phyloP scores from a whole-genome alignment of 2,113 vertebrate species.

The Ahaetulla prasina region DNA sequence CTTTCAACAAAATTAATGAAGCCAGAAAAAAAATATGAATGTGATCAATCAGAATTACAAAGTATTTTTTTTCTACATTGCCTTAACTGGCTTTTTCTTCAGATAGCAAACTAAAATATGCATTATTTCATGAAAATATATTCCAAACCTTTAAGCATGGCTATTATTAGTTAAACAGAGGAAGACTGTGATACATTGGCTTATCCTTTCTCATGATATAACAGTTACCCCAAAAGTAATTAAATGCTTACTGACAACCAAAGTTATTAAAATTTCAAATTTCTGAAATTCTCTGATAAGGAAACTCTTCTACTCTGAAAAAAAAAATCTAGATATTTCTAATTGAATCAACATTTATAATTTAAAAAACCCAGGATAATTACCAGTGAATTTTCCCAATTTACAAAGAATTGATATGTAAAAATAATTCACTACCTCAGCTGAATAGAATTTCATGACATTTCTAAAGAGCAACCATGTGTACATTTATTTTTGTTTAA shows the following conservation, averaged over 20 bases:
- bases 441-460: not conserved
- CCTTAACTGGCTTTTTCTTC: conserved; percentile 31
- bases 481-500: conserved; percentile 11
- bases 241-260: not conserved
- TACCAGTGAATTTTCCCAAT: not conserved
- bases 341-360: not conserved
- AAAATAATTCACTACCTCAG: not conserved
- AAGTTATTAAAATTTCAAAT: not conserved
- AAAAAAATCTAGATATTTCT: not conserved
- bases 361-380: not conserved
- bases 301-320: not conserved
- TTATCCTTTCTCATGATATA: conserved; percentile 29
- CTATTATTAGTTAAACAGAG: conserved; percentile 39
- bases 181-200: conserved; percentile 23
- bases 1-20: conserved; percentile 8
- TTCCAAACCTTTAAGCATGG: conserved; percentile 78
- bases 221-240: conserved; percentile 14
- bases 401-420: not conserved
- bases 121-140: conserved; percentile 56
- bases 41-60: conserved; percentile 18
- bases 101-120: conserved; percentile 69
- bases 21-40: not conserved
- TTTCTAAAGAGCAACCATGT: not conserved
- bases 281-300: not conserved
- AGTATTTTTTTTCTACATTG: not conserved